A percentile compares a stretch with the other conserved stretches of the same genome.
phyloP scores from a whole-genome alignment of 1,140 invertebrate species.

The Lysiphlebus fabarum region DNA sequence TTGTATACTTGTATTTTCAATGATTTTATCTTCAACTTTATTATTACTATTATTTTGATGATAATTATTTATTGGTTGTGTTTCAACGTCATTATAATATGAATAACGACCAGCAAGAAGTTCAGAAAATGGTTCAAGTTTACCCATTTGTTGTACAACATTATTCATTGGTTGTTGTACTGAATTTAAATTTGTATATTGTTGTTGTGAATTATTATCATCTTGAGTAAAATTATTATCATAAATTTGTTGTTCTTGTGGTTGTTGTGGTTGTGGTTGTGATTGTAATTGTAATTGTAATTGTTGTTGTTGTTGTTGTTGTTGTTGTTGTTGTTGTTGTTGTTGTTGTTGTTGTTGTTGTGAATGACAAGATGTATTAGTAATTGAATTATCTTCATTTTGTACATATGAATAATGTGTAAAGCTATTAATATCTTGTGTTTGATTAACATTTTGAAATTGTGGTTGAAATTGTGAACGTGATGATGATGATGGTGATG shows the following conservation, averaged over 20 bases:
- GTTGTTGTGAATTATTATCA: slow-evolving; percentile 39
- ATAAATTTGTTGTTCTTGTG: slow-evolving; percentile 36
- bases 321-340: slow-evolving; percentile 25
- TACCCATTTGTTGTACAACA: slow-evolving; percentile 58
- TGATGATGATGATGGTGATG: slow-evolving; percentile 45
- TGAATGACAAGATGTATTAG: too few species aligned
- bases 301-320: slow-evolving; percentile 27
- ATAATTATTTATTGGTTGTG: slow-evolving; percentile 37
- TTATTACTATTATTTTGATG: slow-evolving; percentile 15
- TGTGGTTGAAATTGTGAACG: slow-evolving; percentile 44
- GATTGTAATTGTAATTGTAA: slow-evolving; percentile 30
- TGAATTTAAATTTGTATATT: slow-evolving; percentile 54
- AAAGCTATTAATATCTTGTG: slow-evolving; percentile 31
- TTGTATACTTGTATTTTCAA: slow-evolving; percentile 20
- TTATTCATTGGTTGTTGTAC: slow-evolving; percentile 49
- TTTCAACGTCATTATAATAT: slow-evolving; percentile 51
- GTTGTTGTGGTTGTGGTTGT: slow-evolving; percentile 24
- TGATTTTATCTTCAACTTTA: slow-evolving; percentile 25
- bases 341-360: too few species aligned
- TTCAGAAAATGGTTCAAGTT: slow-evolving; percentile 70
- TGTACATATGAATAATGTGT: slow-evolving; percentile 42
- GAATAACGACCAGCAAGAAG: slow-evolving; percentile 61
- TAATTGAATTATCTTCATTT: slow-evolving; percentile 9
- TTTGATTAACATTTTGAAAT: slow-evolving; percentile 33
- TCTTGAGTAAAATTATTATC: slow-evolving; percentile 44